phyloP scores from a whole-genome alignment of 2,797 vertebrate genomes.

The Argentina silus region DNA sequence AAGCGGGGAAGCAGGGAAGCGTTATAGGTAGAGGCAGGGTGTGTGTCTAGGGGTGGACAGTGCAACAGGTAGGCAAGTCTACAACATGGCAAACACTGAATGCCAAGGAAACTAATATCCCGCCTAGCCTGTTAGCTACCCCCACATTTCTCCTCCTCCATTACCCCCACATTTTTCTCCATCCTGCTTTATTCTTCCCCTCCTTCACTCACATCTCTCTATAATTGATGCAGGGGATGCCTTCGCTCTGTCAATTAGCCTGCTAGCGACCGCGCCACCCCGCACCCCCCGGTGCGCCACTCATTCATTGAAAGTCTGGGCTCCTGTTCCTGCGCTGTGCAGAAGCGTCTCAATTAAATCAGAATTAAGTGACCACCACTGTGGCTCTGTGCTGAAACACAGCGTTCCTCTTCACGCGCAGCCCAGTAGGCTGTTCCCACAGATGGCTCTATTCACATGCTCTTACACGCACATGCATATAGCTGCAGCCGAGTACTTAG shows the following conservation, averaged over 20 bases:
- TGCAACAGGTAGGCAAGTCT: no score
- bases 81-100: no score
- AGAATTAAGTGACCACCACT: not conserved
- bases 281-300: not conserved
- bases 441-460: not conserved
- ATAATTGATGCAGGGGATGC: slow-evolving; percentile 14
- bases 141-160: not conserved
- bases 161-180: not conserved
- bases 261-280: slow-evolving; percentile 20
- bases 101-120: no score
- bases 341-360: not conserved
- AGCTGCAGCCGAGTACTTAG: no score
- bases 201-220: not conserved
- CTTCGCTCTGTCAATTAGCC: slow-evolving; percentile 28
- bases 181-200: not conserved
- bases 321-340: not conserved
- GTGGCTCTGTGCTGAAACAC: not conserved
- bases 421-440: not conserved
- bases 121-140: no score
- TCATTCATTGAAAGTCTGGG: slow-evolving; percentile 7
- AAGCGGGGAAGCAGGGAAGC: no score
- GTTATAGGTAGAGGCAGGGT: no score
- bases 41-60: no score
- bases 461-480: not conserved
- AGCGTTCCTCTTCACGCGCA: not conserved